Evolutionary conservation across 2,888 invertebrate genomes (phyloP), one percentile per base, ranked within the genome.

Genomic region (Lycocerus yunnanus): DNA sequence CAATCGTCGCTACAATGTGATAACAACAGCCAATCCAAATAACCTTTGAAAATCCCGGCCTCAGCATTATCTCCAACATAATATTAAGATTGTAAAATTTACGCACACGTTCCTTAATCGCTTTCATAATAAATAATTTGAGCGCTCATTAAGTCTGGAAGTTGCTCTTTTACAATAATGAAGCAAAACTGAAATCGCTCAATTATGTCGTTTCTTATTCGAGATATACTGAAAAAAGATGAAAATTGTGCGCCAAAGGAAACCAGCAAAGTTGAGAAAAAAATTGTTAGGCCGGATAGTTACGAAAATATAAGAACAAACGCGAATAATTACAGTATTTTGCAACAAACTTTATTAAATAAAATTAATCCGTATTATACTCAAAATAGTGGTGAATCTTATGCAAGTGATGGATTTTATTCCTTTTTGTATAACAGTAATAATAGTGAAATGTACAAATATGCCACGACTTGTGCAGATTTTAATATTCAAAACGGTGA

Each of bases 191-290:
- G n/a, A 43, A n/a, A n/a, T n/a, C n/a, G 43, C n/a, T 43, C 1
- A 5, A 43, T 6, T n/a, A 83, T 83, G 83, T 86, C 85, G 66
- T 84, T 84, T 76, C 80, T 79, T 4, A 85, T 85, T 66, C 84
- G 84, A 73, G 83, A 85, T 72, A 84, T 85, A 74, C 79, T 85
- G 61, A 84, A 81, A 73, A 81, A 79, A 43, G 80, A 80, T 15
- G 68, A 15, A 43, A 43, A 43, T 43, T 43, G 43, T 43, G 43
- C 43, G n/a, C 43, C 43, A 1, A 43, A 43, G 4, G 43, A 43
- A 43, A 43, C 2, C 43, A n/a, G 6, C 43, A 43, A n/a, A 6
- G 2, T 8, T 5, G 43, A 43, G n/a, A 43, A 43, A 8, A 43
- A n/a, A 43, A n/a, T 43, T 43, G 43, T n/a, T 43, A 43, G 43